phyloP scores from a whole-genome alignment of 2,797 vertebrate species.

The Amniataba percoides region DNA sequence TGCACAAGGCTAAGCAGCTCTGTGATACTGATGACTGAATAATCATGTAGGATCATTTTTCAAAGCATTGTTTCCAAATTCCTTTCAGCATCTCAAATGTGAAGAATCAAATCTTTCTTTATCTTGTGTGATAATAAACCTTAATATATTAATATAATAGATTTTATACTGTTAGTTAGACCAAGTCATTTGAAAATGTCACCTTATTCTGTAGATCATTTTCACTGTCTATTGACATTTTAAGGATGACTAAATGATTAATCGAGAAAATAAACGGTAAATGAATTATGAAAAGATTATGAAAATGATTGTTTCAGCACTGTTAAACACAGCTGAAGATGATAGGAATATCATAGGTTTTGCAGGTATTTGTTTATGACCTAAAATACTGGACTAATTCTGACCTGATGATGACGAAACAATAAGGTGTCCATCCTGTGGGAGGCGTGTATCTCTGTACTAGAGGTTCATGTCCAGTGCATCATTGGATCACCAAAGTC shows the following conservation, averaged over 20 bases:
- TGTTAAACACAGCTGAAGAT: not conserved
- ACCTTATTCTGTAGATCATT: not conserved
- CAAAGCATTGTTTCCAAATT: not conserved
- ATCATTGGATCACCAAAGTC: no score
- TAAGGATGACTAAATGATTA: not conserved
- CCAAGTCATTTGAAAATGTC: not conserved
- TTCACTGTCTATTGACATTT: not conserved
- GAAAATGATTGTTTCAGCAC: not conserved
- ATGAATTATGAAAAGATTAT: not conserved
- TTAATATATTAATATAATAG: not conserved
- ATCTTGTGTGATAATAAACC: not conserved
- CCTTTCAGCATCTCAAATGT: not conserved
- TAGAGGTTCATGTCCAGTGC: no score
- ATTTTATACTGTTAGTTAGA: not conserved
- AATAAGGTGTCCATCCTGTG: no score
- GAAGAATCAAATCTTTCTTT: not conserved
- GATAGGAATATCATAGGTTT: not conserved
- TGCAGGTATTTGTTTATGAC: not conserved
- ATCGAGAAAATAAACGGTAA: not conserved
- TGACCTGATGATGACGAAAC: not conserved
- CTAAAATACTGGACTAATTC: not conserved
- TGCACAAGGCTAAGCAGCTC: not conserved
- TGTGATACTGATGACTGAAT: not conserved
- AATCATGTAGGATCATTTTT: not conserved
- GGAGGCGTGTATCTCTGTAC: no score